Evolutionary conservation across 1,140 invertebrate species (phyloP), one percentile per base, ranked within the genome.

Genomic region (Aphelinus certus): DNA sequence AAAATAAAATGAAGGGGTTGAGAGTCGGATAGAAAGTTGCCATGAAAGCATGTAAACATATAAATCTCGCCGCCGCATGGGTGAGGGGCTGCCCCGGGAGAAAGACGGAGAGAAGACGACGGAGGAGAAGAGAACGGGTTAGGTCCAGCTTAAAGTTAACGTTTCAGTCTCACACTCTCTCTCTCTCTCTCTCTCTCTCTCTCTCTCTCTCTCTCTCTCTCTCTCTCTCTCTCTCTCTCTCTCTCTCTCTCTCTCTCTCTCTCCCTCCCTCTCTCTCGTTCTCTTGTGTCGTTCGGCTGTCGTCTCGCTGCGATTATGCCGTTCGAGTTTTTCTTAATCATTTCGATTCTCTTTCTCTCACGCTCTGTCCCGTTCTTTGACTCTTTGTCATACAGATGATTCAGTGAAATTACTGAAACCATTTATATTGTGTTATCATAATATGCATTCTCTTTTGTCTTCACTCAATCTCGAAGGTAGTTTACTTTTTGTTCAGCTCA

Each of bases 11-110:
- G 77, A 78, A 79, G 71, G 77, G 78, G 70, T 80, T 79, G 79
- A 74, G 75, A 80, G 79, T 81, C 78, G 66, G 79, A 83, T 81
- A 83, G 83, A 86, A 86, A 85, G 84, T 86, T 86, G 78, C 83
- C 77, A 81, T 81, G 80, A 81, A 77, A 83, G 77, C 84, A 81
- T 84, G 85, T 87, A 87, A 87, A 86, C 85, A 87, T 85, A 87
- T 87, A 86, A 87, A 87, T 87, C 83, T 83, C 80, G 75, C 66
- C 66, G 69, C 70, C 78, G 53, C 63, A 63, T 43, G n/a, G 43
- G 43, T 49, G 10, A 47, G n/a, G 46, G 48, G 46, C 7, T 47
- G 10, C n/a, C 26, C 7, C 49, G 51, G 26, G 63, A 65, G 63
- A n/a, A 46, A 10, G 58, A 53, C 3, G 7, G n/a, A 57, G 7